A percentile compares a stretch with the other conserved stretches of the same genome.
These are phyloP conservation scores for Streptopelia turtur DNA, from an alignment of 2,797 vertebrate species.

Conservation along the genomic window DNA sequence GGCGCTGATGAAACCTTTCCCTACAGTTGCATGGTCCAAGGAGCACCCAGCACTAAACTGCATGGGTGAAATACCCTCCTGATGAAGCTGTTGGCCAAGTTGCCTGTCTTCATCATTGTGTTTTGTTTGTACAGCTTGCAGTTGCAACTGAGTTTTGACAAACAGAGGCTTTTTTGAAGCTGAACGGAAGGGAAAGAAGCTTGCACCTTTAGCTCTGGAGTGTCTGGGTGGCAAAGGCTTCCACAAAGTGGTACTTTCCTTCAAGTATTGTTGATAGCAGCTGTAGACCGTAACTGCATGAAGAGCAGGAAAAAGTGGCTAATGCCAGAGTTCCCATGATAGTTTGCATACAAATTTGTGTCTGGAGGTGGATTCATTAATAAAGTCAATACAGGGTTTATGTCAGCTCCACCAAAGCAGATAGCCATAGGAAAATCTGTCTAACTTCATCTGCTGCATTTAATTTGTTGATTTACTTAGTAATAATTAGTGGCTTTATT, in stretches of 20 bases:
- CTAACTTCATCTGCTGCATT: slow-evolving; percentile 11
- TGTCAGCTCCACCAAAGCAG: slow-evolving; percentile 25
- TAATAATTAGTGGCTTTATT: slow-evolving; percentile 32
- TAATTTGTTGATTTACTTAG: slow-evolving; percentile 54
- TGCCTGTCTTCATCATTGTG: neutral
- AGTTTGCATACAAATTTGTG: slow-evolving; percentile 51
- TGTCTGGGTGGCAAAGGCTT: neutral
- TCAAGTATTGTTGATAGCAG: neutral
- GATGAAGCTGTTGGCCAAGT: neutral
- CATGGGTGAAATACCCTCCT: neutral
- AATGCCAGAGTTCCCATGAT: slow-evolving; percentile 29
- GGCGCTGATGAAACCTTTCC: neutral
- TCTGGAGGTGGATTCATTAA: slow-evolving; percentile 64
- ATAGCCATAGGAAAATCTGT: slow-evolving; percentile 57
- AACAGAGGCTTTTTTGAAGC: neutral
- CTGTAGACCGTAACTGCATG: neutral
- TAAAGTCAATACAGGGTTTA: slow-evolving; percentile 61
- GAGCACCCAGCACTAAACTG: neutral
- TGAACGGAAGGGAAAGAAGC: neutral
- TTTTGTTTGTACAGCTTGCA: neutral
- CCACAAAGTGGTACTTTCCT: neutral
- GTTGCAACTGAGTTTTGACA: neutral
- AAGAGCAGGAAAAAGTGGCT: slow-evolving; percentile 38
- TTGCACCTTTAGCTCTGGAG: neutral
- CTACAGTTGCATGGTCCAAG: neutral